Evolutionary conservation across 1,140 invertebrate genomes (phyloP), one percentile per base, ranked within the genome.

Genomic region (Eriocheir sinensis): DNA sequence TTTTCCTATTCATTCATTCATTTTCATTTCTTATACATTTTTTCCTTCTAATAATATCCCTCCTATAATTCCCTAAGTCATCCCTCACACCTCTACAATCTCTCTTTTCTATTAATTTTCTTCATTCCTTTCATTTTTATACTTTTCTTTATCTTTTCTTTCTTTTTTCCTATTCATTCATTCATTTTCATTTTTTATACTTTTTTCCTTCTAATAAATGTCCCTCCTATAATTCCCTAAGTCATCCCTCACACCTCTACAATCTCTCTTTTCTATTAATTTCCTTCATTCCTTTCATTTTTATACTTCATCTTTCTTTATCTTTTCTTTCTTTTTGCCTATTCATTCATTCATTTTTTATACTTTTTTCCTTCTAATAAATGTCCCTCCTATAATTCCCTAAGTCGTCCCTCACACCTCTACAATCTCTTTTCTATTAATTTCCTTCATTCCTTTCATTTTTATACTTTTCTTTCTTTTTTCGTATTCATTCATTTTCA

Each of bases 311-410:
- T 72, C 60, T 72, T 72, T n/a, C 60, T 72, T n/a, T n/a, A n/a
- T 72, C 12, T 72, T n/a, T n/a, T 72, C 60, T 72, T 72, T 72
- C n/a, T 72, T 72, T 72, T n/a, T n/a, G n/a, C n/a, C n/a, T n/a
- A n/a, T n/a, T n/a, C n/a, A n/a, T n/a, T n/a, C n/a, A n/a, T n/a
- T n/a, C n/a, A n/a, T n/a, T n/a, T n/a, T 34, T 83, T 34, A 9
- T 34, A 9, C n/a, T n/a, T 30, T 83, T 34, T n/a, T 30, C 36
- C n/a, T 83, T 34, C 36, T 34, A 9, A 9, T n/a, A 9, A 12
- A 27, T n/a, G n/a, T n/a, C 81, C 36, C n/a, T n/a, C 81, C n/a
- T n/a, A 9, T 83, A 27, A 30, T 30, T 83, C n/a, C n/a, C n/a
- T n/a, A 27, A 8, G 6, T 12, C n/a, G 6, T 83, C 81, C 8